Percentiles rank a stretch among this genome's conserved stretches.
Evolutionary conservation across 2,113 vertebrate genomes (phyloP).

Genomic region (Oncorhynchus tshawytscha): DNA sequence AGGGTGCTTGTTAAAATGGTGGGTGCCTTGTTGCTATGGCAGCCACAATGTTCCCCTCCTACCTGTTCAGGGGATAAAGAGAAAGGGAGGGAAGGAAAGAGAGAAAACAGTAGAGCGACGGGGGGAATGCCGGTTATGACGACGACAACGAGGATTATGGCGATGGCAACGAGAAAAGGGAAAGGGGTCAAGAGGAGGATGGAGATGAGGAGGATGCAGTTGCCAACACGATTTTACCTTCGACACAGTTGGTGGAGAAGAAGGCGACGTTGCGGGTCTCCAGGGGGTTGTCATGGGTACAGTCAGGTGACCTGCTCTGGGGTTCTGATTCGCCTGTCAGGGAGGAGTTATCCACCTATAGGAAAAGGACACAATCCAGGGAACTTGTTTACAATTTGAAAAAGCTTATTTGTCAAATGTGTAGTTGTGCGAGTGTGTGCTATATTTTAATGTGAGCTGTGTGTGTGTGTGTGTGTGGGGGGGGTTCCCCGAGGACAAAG

Average conservation of each 20-base stretch:
- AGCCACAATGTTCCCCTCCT: slow-evolving; percentile 5
- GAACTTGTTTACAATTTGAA: neutral
- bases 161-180: neutral
- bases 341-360: slow-evolving; percentile 88
- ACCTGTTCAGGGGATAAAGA: neutral
- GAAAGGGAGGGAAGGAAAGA: neutral
- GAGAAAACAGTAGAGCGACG: neutral
- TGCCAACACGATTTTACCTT: slow-evolving; percentile 63
- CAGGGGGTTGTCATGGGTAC: slow-evolving; percentile 88
- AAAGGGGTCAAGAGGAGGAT: neutral
- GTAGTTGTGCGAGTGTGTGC: too few species aligned
- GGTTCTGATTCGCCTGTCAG: slow-evolving; percentile 88
- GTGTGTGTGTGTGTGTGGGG: too few species aligned
- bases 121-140: too few species aligned
- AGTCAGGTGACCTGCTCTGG: slow-evolving; percentile 87
- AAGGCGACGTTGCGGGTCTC: slow-evolving; percentile 89
- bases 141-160: neutral
- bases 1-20: slow-evolving; percentile 1
- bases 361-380: neutral
- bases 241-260: slow-evolving; percentile 90
- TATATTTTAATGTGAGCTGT: too few species aligned
- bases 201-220: neutral
- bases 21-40: slow-evolving; percentile 36
- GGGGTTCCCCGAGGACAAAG: neutral
- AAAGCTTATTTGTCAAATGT: too few species aligned